Conservation (phyloP, 2,113 vertebrate species). For the Odocoileus hemionus region DNA sequence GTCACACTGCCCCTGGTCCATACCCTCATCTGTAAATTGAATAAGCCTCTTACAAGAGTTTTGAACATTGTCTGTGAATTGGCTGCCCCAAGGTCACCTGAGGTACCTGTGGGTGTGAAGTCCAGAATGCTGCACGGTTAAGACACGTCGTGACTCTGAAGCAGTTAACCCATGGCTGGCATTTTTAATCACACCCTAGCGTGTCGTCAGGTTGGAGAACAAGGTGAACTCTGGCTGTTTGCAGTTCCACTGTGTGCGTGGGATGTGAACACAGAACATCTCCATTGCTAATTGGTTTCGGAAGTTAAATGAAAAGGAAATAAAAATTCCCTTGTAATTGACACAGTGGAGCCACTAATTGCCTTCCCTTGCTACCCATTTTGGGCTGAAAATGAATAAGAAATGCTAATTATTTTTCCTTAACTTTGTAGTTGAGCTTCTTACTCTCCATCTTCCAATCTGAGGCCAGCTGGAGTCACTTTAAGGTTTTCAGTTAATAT, state of each 20-base stretch:
- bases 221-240: background rate
- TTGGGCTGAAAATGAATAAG: background rate
- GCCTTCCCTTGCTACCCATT: background rate
- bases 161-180: background rate
- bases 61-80: background rate
- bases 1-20: background rate
- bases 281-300: background rate
- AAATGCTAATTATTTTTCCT: background rate
- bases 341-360: background rate
- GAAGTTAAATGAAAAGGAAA: background rate
- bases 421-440: background rate
- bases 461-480: background rate
- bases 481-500: background rate
- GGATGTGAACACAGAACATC: background rate
- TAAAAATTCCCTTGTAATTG: background rate
- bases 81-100: background rate
- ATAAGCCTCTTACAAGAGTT: background rate
- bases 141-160: background rate
- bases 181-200: background rate
- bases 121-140: background rate
- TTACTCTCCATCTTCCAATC: background rate
- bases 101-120: background rate
- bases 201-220: background rate
- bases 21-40: background rate
- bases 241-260: background rate